Conservation (phyloP, 2,888 invertebrate species). For the Papilio elwesi region DNA sequence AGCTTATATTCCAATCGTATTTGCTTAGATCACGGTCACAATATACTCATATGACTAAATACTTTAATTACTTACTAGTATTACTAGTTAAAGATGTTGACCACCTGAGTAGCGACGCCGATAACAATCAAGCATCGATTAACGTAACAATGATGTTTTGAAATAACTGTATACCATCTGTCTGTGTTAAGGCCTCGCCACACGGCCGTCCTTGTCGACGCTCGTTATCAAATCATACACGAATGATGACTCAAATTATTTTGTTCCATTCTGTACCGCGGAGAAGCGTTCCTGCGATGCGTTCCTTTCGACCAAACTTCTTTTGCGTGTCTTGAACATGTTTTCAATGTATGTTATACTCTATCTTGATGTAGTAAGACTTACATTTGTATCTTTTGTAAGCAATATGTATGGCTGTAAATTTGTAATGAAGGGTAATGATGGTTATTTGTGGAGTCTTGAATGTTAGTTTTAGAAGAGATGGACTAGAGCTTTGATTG, state of each 20-base stretch:
- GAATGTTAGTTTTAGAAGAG: constrained; percentile 41
- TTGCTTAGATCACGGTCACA: background rate
- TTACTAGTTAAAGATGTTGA: background rate
- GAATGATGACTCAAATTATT: constrained; percentile 38
- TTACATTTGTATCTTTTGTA: background rate
- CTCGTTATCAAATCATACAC: constrained; percentile 34
- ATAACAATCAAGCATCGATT: constrained; percentile 20
- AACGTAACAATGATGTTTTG: constrained; percentile 19
- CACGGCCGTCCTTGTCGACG: constrained; percentile 29
- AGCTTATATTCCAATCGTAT: background rate
- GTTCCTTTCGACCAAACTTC: background rate
- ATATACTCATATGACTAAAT: background rate
- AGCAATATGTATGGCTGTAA: constrained; percentile 13
- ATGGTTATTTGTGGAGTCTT: constrained; percentile 40
- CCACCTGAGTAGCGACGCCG: constrained; percentile 16
- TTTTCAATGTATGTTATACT: constrained; percentile 10
- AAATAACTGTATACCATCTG: background rate
- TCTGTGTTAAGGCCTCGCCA: constrained; percentile 22
- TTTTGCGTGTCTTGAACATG: background rate
- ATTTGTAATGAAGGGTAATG: constrained; percentile 40
- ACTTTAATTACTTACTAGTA: too few species aligned
- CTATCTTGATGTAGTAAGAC: constrained; percentile 5
- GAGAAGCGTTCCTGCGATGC: constrained; percentile 15
- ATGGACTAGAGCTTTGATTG: constrained; percentile 34
- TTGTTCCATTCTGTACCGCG: constrained; percentile 15